Evolutionary conservation across 2,888 invertebrate genomes (phyloP).

Genomic region (Cerastis leucographa): DNA sequence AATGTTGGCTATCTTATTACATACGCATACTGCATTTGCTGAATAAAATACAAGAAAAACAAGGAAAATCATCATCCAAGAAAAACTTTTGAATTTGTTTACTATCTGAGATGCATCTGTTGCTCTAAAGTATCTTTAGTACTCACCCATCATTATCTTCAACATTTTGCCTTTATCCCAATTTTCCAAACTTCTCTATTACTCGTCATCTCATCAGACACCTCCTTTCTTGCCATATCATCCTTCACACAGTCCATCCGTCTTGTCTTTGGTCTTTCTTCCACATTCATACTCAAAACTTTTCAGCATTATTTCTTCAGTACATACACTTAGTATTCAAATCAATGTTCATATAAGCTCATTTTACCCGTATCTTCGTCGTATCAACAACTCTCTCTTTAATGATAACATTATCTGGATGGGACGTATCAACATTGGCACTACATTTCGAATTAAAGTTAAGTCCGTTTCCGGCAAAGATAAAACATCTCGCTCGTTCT

Average conservation of each 20-base stretch:
- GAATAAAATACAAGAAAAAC: not conserved
- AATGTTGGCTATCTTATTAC: not conserved
- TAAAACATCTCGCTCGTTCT: not conserved
- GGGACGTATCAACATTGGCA: constrained; percentile 36
- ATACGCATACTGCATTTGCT: not conserved
- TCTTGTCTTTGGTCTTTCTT: too few species aligned
- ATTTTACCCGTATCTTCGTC: constrained; percentile 9
- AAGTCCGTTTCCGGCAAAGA: constrained; percentile 33
- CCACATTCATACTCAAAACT: too few species aligned
- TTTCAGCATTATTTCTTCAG: too few species aligned
- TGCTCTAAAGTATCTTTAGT: not conserved
- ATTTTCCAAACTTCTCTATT: too few species aligned
- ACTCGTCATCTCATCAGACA: too few species aligned
- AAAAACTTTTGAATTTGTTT: not conserved
- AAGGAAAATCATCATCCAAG: not conserved
- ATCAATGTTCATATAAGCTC: not conserved
- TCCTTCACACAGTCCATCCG: too few species aligned
- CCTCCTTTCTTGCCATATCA: too few species aligned
- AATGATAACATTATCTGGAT: constrained; percentile 51
- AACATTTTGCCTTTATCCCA: too few species aligned
- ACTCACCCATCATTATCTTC: not conserved
- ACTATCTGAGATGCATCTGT: not conserved
- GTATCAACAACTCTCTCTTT: constrained; percentile 36
- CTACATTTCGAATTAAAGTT: constrained; percentile 31
- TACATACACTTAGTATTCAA: not conserved